Percentiles rank a stretch among this genome's conserved stretches.
These are phyloP conservation scores for Salminus brasiliensis DNA, from an alignment of 2,113 vertebrate species.

Conservation along the genomic window DNA sequence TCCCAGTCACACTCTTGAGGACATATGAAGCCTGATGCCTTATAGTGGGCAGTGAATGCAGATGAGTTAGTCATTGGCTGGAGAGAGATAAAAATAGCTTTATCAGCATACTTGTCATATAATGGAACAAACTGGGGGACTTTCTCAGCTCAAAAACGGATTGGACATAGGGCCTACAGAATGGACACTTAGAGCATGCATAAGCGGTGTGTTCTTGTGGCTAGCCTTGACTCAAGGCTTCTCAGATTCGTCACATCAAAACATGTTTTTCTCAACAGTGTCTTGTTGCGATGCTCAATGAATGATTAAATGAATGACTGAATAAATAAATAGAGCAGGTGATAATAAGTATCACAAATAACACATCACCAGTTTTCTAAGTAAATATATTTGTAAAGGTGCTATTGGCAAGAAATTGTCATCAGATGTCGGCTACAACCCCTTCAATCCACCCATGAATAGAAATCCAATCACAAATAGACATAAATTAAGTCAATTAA, in stretches of 20 bases:
- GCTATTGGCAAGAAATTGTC: background rate
- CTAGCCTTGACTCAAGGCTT: background rate
- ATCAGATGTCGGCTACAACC: too few species aligned
- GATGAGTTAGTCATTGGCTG: background rate
- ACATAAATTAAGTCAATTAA: too few species aligned
- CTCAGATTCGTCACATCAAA: too few species aligned
- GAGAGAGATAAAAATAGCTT: conserved; percentile 4
- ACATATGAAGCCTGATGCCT: background rate
- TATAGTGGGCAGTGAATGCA: background rate
- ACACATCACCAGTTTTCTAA: too few species aligned
- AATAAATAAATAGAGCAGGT: too few species aligned
- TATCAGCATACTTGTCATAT: background rate
- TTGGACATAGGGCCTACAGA: background rate
- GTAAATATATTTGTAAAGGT: too few species aligned
- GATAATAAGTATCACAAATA: too few species aligned
- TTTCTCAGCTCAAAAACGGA: background rate
- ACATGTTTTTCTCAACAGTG: too few species aligned
- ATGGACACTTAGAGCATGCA: background rate
- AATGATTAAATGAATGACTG: too few species aligned
- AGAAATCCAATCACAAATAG: too few species aligned
- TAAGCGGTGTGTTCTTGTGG: background rate
- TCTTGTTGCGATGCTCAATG: too few species aligned
- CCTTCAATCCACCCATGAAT: too few species aligned
- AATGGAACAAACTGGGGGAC: background rate
- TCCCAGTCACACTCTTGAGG: background rate